Conservation (phyloP, 2,797 vertebrate genomes). For the Spinus pinus region DNA sequence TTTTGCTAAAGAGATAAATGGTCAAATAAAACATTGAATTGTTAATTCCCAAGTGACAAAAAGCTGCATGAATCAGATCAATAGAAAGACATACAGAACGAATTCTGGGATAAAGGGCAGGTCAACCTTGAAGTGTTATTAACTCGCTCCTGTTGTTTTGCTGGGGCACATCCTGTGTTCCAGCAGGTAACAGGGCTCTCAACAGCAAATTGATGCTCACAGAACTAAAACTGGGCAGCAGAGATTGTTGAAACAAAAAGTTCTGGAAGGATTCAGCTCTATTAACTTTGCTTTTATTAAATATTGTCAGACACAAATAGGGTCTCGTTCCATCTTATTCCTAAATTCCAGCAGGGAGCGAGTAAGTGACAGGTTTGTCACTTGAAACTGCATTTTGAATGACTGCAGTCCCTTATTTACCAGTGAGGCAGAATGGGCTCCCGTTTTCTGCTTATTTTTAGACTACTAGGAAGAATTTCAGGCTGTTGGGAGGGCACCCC, state of each 20-base stretch:
- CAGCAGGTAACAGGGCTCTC: not conserved
- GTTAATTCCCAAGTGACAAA: slow-evolving; percentile 72
- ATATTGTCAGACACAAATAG: not conserved
- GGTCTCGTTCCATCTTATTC: not conserved
- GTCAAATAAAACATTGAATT: slow-evolving; percentile 74
- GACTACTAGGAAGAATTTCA: not conserved
- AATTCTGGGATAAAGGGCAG: slow-evolving; percentile 71
- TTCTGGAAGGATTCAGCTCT: slow-evolving; percentile 7
- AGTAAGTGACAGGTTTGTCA: not conserved
- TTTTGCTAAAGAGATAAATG: slow-evolving; percentile 75
- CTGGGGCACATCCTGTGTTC: not conserved
- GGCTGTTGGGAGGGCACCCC: not conserved
- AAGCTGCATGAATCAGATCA: slow-evolving; percentile 65
- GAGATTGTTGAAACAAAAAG: not conserved
- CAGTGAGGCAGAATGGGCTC: not conserved
- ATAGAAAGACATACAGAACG: slow-evolving; percentile 66
- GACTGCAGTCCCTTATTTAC: not conserved
- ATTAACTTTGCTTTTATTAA: not conserved
- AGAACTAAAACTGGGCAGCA: not conserved
- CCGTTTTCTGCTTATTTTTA: not conserved
- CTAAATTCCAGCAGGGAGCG: not conserved
- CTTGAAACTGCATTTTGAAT: not conserved
- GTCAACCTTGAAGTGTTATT: slow-evolving; percentile 71
- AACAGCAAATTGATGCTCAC: not conserved
- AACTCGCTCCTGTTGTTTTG: slow-evolving; percentile 54